phyloP scores from a whole-genome alignment of 2,797 vertebrate species.

The Pangasius macronema region DNA sequence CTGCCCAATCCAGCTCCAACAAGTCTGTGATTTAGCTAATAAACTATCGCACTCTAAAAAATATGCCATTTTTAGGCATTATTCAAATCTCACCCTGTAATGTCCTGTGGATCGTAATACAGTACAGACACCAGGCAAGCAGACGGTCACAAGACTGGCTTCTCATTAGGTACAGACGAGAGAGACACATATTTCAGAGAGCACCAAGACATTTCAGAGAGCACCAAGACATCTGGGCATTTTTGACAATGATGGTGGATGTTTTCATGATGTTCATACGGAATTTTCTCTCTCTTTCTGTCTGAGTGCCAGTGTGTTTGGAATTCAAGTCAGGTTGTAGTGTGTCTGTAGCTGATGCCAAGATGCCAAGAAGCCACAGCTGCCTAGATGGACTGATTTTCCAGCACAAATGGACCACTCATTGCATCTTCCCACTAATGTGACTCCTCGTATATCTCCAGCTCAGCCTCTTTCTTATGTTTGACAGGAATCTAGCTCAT shows the following conservation, averaged over 20 bases:
- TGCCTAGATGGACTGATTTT: constrained; percentile 29
- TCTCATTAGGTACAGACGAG: constrained; percentile 9
- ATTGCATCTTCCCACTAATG: neutral
- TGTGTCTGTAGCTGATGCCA: constrained; percentile 19
- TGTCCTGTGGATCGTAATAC: neutral
- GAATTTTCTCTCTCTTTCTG: neutral
- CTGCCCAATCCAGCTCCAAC: neutral
- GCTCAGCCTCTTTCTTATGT: constrained; percentile 3
- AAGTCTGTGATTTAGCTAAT: neutral
- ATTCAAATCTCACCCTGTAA: neutral
- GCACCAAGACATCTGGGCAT: constrained; percentile 6
- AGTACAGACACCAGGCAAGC: neutral
- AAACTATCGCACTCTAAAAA: neutral
- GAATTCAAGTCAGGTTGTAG: neutral
- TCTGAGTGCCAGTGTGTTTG: neutral
- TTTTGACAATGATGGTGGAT: constrained; percentile 1
- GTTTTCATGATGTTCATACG: neutral
- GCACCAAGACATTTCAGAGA: constrained; percentile 3
- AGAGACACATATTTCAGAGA: neutral
- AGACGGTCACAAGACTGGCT: neutral
- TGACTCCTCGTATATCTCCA: neutral
- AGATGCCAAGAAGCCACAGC: constrained; percentile 7
- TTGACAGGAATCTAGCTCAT: neutral
- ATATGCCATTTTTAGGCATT: neutral
- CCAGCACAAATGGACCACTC: constrained; percentile 16